A percentile compares a stretch with the other conserved stretches of the same genome.
Conservation (phyloP, 2,113 vertebrate genomes). For the Corvus moneduloides region DNA sequence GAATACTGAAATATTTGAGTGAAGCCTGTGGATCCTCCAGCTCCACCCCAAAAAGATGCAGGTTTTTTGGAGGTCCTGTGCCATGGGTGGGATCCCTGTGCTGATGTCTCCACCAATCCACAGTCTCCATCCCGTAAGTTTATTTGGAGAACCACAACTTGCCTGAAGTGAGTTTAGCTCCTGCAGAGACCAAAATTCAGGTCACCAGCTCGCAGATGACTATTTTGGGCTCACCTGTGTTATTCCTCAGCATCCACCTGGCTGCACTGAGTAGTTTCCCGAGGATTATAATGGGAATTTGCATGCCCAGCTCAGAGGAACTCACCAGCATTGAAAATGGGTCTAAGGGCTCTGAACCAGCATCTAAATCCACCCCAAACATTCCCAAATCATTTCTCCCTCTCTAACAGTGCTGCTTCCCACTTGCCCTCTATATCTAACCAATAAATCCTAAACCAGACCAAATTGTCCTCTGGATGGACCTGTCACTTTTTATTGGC, state of each 20-base stretch:
- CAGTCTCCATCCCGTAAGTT: rapidly evolving
- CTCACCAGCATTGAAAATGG: neutral
- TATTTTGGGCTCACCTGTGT: neutral
- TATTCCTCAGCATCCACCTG: neutral
- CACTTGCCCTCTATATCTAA: no score
- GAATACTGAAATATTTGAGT: neutral
- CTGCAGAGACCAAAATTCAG: neutral
- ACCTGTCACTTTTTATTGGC: neutral
- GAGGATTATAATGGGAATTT: neutral
- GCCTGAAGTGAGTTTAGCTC: neutral
- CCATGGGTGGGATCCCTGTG: neutral
- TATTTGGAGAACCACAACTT: neutral
- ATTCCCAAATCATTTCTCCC: neutral
- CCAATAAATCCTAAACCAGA: neutral
- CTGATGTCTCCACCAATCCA: neutral
- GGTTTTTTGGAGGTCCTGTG: neutral
- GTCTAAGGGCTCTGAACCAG: neutral
- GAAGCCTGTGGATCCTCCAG: neutral
- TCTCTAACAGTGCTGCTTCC: neutral
- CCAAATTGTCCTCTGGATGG: neutral
- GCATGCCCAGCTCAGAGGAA: neutral
- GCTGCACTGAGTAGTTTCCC: neutral
- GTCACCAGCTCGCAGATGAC: no score
- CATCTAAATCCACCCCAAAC: neutral
- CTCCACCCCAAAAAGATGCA: neutral